Conservation (phyloP, 37 sponge, comb jelly and placozoan species). For the Agelas oroides region DNA sequence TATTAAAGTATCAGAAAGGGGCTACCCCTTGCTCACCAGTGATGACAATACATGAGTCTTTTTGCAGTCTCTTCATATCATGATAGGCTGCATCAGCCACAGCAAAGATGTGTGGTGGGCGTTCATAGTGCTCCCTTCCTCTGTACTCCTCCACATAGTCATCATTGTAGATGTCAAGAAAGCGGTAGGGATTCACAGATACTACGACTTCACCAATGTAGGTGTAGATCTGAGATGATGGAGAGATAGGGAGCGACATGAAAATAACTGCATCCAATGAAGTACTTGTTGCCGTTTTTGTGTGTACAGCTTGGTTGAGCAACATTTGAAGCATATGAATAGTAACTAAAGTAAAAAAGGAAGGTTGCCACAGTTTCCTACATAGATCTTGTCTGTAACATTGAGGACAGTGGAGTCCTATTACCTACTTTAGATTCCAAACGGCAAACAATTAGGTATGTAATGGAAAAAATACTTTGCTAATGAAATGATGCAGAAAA, state of each 20-base stretch:
- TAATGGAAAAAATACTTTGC: too few relatives aligned
- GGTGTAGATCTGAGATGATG: slow-evolving; percentile 58
- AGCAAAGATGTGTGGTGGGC: slow-evolving; percentile 81
- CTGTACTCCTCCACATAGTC: slow-evolving; percentile 67
- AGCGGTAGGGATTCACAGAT: slow-evolving; percentile 78
- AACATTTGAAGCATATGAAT: background rate
- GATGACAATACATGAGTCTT: slow-evolving; percentile 78
- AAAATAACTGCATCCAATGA: background rate
- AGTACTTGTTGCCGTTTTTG: background rate
- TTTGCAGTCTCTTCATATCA: slow-evolving; percentile 61
- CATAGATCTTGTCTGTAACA: too few relatives aligned
- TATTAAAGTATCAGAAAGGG: too few relatives aligned
- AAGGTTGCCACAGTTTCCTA: too few relatives aligned
- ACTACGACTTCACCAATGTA: slow-evolving; percentile 85
- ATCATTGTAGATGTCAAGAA: slow-evolving; percentile 70
- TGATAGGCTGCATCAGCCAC: slow-evolving; percentile 78
- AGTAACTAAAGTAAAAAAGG: too few relatives aligned
- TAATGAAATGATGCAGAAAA: too few relatives aligned
- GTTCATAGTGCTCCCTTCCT: slow-evolving; percentile 58
- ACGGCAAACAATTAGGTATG: too few relatives aligned
- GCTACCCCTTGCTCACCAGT: slow-evolving; percentile 35
- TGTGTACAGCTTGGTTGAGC: background rate
- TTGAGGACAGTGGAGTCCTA: too few relatives aligned
- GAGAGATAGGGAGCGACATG: background rate
- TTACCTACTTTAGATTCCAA: too few relatives aligned